Conservation (phyloP, 2,113 vertebrate genomes). For the Psettodes erumei region DNA sequence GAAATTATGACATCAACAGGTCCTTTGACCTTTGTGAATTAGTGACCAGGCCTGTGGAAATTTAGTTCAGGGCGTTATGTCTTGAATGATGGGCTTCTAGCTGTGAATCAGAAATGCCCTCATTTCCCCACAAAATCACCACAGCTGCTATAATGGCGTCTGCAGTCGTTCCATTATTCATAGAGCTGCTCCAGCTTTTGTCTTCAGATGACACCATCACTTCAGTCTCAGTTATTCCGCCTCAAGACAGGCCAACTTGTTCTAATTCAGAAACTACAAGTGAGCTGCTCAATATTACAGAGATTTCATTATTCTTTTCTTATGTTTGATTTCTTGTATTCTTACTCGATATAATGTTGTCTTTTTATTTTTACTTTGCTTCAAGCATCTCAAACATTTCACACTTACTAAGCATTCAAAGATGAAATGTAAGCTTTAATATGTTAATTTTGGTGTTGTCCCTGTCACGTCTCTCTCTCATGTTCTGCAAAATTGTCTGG, state of each 20-base stretch:
- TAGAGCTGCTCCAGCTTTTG: slow-evolving; percentile 6
- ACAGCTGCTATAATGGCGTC: slow-evolving; percentile 3
- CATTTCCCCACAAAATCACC: background rate
- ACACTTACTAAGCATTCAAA: background rate
- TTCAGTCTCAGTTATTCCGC: background rate
- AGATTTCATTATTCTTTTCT: background rate
- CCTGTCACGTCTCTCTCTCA: background rate
- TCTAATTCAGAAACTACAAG: background rate
- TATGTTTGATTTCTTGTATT: background rate
- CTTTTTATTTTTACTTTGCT: background rate
- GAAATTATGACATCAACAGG: background rate
- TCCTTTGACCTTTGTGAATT: slow-evolving; percentile 2
- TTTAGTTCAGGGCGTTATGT: background rate
- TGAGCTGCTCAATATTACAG: background rate
- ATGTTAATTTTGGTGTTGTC: background rate
- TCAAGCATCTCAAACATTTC: slow-evolving; percentile 1
- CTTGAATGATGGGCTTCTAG: background rate
- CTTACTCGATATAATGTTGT: background rate
- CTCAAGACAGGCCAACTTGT: background rate
- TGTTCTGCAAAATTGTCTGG: no score
- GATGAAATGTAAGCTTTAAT: slow-evolving; percentile 9
- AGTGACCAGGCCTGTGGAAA: background rate
- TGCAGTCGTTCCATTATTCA: slow-evolving; percentile 6
- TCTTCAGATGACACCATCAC: slow-evolving; percentile 15
- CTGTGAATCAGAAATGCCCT: slow-evolving; percentile 1